phyloP scores from a whole-genome alignment of 1,140 invertebrate genomes.

The Atta cephalotes region DNA sequence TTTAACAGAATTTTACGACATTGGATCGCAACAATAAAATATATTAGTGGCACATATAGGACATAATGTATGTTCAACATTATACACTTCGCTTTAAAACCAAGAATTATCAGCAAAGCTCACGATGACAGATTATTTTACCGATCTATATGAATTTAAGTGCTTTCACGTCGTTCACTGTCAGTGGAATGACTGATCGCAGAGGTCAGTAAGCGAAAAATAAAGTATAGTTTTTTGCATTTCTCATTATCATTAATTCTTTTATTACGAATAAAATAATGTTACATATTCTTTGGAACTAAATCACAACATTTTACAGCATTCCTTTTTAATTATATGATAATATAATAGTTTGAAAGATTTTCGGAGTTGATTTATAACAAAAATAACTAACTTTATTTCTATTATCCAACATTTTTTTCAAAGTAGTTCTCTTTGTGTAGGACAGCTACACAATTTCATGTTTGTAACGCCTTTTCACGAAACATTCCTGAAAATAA shows the following conservation, averaged over 20 bases:
- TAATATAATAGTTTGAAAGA: background rate
- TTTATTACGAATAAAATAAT: background rate
- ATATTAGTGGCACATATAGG: background rate
- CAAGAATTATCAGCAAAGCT: constrained; percentile 42
- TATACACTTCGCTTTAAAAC: constrained; percentile 47
- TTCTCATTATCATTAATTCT: constrained; percentile 46
- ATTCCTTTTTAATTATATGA: background rate
- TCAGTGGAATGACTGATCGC: constrained; percentile 58
- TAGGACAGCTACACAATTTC: no score
- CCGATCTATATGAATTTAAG: constrained; percentile 56
- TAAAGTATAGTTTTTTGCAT: constrained; percentile 35
- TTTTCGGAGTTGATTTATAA: no score
- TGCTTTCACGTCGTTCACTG: constrained; percentile 65
- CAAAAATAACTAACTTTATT: no score
- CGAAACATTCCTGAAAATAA: no score
- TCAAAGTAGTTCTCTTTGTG: no score
- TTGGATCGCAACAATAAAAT: constrained; percentile 12
- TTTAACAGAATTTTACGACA: background rate
- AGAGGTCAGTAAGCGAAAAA: constrained; percentile 14
- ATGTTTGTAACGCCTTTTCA: no score
- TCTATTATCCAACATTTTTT: no score
- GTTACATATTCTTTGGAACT: background rate
- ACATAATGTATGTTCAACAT: constrained; percentile 9
- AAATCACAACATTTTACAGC: background rate
- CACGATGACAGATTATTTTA: constrained; percentile 64